These are phyloP conservation scores for Leucophenga montana DNA, from an alignment of 2,888 invertebrate species.

Conservation along the genomic window DNA sequence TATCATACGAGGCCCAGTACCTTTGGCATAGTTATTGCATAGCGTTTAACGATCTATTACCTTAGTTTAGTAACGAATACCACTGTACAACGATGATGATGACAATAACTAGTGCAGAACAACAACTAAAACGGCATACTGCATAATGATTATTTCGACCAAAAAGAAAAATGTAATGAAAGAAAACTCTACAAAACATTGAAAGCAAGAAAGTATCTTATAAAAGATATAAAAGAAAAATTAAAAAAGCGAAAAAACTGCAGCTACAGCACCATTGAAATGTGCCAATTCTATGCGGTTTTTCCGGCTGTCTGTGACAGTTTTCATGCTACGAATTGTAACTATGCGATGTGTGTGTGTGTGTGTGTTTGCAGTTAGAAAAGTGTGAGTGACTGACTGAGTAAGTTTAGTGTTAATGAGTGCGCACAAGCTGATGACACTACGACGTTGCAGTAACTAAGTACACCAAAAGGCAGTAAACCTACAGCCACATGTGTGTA, in stretches of 20 bases:
- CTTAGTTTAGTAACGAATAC: no score
- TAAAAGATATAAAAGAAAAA: no score
- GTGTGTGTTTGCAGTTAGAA: conserved; percentile 2
- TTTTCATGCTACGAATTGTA: conserved; percentile 13
- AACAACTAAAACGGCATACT: conserved; percentile 20
- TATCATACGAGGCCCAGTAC: conserved; percentile 38
- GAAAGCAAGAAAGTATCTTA: no score
- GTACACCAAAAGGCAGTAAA: conserved; percentile 2
- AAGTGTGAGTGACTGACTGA: conserved; percentile 18
- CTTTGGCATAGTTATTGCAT: no score
- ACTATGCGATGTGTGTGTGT: conserved; percentile 16
- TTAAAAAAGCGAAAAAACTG: conserved; percentile 29
- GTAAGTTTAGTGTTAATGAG: conserved; percentile 10
- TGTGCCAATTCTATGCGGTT: conserved; percentile 17
- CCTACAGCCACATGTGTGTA: neutral
- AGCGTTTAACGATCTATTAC: no score
- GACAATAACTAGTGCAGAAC: conserved; percentile 13
- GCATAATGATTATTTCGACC: conserved; percentile 15
- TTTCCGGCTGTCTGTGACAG: conserved; percentile 31
- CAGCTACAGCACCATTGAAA: conserved; percentile 30
- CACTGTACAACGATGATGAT: no score
- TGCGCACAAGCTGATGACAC: neutral
- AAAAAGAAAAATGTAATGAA: no score
- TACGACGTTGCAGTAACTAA: neutral
- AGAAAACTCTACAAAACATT: no score